Base-by-base conservation (phyloP, 2,888 invertebrate species). In the Notodromas monacha region DNA sequence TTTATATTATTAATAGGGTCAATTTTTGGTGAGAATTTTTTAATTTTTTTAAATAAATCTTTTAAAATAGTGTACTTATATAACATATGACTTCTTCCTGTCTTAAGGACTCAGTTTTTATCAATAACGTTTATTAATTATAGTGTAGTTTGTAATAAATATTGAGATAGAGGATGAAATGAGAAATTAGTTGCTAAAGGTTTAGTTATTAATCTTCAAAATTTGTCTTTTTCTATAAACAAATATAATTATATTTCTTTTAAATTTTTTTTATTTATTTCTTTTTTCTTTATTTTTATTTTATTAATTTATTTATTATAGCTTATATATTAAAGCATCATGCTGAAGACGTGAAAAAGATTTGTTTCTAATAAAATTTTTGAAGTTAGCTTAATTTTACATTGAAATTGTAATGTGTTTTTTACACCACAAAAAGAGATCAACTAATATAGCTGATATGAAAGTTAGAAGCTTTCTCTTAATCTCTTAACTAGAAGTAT, bases 371-470 rank as follows among this genome's bases (percentile, higher is more conserved):
- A 21, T 21, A 21, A 21, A 21, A 21, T 21, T 21, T 21, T 21
- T 21, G 21, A 21, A 21, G 21, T 21, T 21, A 21, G 21, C 30
- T 55, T 58, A 53, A 51, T 55, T 55, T 58, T 60, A 59, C 54
- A 58, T 42, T 60, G 60, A 61, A 62, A 61, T 57, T 59, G 54
- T 60, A 61, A 58, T 43, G 58, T 62, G 59, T 61, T 60, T 35
- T 16, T 49, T 60, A 58, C 60, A 61, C 57, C 61, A 60, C 55
- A 56, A 55, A 57, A 57, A 55, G 51, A 55, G 21, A 21, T 21
- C 21, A 21, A 21, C 21, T 21, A 21, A 21, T 21, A 21, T 21
- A 21, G 21, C 21, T 21, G 21, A 21, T 21, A 21, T 21, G 21
- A 53, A 59, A 61, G 58, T 63, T 62, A 62, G 61, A 56, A 60